Percentiles rank a stretch among this genome's conserved stretches.
Evolutionary conservation across 2,888 invertebrate species (phyloP).

Genomic region (Anodontia alba): DNA sequence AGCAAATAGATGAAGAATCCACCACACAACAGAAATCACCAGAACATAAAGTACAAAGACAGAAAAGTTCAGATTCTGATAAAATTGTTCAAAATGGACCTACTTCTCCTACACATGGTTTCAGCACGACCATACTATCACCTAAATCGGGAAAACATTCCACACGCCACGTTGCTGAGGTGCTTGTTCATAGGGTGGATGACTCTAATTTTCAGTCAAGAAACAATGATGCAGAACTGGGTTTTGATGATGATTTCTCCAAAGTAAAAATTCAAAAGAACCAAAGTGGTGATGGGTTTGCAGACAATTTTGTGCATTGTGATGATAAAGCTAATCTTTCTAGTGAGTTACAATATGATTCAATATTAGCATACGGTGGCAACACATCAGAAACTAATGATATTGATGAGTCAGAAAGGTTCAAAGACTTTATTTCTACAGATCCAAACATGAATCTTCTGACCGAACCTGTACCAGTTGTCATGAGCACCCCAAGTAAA

Average conservation of each 20-base stretch:
- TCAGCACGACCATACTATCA: slow-evolving; percentile 13
- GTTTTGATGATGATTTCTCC: slow-evolving; percentile 59
- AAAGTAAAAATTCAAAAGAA: slow-evolving; percentile 46
- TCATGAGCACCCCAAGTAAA: slow-evolving; percentile 62
- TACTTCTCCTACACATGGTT: slow-evolving; percentile 2
- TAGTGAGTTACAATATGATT: slow-evolving; percentile 53
- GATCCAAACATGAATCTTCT: slow-evolving; percentile 50
- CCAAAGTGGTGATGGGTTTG: slow-evolving; percentile 44
- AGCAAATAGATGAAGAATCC: slow-evolving; percentile 85
- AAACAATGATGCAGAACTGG: slow-evolving; percentile 25
- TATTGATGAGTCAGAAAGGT: slow-evolving; percentile 8
- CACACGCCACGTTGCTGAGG: slow-evolving; percentile 57
- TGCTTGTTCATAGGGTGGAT: slow-evolving; percentile 55
- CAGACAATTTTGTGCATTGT: slow-evolving; percentile 52
- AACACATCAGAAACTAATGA: slow-evolving; percentile 34
- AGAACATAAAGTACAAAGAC: slow-evolving; percentile 24
- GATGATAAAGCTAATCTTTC: slow-evolving; percentile 35
- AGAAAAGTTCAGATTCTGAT: slow-evolving; percentile 5
- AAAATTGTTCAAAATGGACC: background rate
- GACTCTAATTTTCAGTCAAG: slow-evolving; percentile 8
- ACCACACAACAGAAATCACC: slow-evolving; percentile 22
- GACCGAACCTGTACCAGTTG: slow-evolving; percentile 54
- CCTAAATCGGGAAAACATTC: slow-evolving; percentile 51
- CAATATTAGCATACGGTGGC: slow-evolving; percentile 59
- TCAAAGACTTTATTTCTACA: slow-evolving; percentile 40